Base-by-base conservation (phyloP, 1,140 invertebrate species). In the Apis florea region DNA sequence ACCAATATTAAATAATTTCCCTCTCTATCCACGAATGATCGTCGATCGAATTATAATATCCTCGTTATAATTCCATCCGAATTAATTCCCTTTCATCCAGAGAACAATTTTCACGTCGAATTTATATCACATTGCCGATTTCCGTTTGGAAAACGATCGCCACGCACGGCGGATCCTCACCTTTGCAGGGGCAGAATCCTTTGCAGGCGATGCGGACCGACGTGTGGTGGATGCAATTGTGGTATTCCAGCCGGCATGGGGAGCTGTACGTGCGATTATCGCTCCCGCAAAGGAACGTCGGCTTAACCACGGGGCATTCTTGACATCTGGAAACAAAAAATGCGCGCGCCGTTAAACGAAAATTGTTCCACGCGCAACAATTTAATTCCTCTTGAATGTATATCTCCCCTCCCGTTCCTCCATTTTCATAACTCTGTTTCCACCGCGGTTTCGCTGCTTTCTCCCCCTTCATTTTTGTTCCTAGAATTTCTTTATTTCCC, bases 191-290 rank as follows among this genome's bases (percentile, higher is more conserved):
- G 90, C 97, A 98, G 93, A 98, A 98, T 92, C 97, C 97, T 94
- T 97, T 97, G 93, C 97, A 98, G 40, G 95, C 94, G 24, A 97
- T 95, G 88, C 95, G 95, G 89, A 98, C 96, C 83, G 95, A 94
- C 53, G 96, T 96, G 85, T 95, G 96, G 93, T 98, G 97, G 92
- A 98, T 97, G 94, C 98, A 98, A 94, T 98, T 98, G 94, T 98
- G 97, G 93, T 98, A 98, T 93, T 98, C 96, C 86, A 98, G 94
- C 84, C 97, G 95, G 93, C 97, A 98, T 72, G 97, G 94, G 73
- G 97, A 98, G 91, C 97, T 98, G 94, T 98, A 98, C n/a, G 98
- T 98, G 88, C 96, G 95, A 94, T 98, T 98, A 94, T 98, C 97
- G 54, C 96, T 96, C 82, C 97, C 98, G 93, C 98, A 98, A 71